A percentile compares a stretch with the other conserved stretches of the same genome.
These are phyloP conservation scores for Momotus momota DNA, from an alignment of 2,797 vertebrate genomes.

Conservation along the genomic window DNA sequence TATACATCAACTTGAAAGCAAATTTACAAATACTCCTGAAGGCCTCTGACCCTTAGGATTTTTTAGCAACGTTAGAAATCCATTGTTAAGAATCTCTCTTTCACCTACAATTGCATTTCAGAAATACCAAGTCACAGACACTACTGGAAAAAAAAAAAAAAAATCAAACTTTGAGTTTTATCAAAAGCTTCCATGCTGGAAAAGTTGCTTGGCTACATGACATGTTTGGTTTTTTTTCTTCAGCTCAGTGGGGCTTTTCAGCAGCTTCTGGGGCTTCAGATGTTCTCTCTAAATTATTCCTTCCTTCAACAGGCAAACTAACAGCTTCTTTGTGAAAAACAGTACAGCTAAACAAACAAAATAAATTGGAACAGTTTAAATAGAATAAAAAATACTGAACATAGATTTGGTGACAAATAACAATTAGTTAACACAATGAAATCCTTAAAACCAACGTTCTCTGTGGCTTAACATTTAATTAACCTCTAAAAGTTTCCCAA, in stretches of 20 bases:
- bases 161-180: not conserved
- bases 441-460: not conserved
- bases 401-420: not conserved
- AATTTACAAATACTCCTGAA: not conserved
- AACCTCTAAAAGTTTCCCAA: not conserved
- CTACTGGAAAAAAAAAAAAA: not conserved
- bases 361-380: not conserved
- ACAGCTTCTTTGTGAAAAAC: not conserved
- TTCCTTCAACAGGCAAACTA: not conserved
- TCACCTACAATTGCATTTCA: not conserved
- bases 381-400: not conserved
- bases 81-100: not conserved
- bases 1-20: not conserved
- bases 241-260: not conserved
- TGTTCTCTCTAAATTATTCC: not conserved
- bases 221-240: not conserved
- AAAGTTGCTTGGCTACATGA: not conserved
- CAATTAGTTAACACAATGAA: not conserved
- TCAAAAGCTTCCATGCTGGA: not conserved
- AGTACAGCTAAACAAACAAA: not conserved
- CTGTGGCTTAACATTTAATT: not conserved
- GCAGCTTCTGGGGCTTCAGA: not conserved
- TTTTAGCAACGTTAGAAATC: not conserved
- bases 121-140: not conserved
- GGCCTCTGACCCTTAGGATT: not conserved